A percentile compares a stretch with the other conserved stretches of the same genome.
These are phyloP conservation scores for Heliocidaris tuberculata DNA, from an alignment of 35 echinoderm and acorn worm species.

Conservation along the genomic window DNA sequence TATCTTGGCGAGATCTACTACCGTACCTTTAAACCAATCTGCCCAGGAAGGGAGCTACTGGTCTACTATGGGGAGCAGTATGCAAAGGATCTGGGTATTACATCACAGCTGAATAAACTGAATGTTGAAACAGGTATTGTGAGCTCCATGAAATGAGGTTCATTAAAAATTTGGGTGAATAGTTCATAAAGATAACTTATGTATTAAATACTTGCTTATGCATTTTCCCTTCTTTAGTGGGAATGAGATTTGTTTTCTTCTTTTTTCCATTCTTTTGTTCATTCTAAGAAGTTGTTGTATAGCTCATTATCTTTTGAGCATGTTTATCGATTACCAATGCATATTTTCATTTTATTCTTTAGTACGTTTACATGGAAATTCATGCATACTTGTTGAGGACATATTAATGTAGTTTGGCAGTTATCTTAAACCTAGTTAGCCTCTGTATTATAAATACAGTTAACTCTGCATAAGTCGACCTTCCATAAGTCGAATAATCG, in stretches of 20 bases:
- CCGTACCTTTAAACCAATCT: constrained; percentile 79
- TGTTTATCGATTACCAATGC: too few relatives aligned
- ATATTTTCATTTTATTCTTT: too few relatives aligned
- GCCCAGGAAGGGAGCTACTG: constrained; percentile 68
- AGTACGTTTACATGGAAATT: too few relatives aligned
- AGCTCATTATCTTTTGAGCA: background rate
- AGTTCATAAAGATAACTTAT: background rate
- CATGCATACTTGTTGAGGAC: background rate
- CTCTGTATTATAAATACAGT: too few relatives aligned
- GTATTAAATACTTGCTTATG: too few relatives aligned
- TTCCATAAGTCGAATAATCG: too few relatives aligned
- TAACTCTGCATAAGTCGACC: too few relatives aligned
- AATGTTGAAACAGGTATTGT: background rate
- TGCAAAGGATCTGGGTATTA: constrained; percentile 79
- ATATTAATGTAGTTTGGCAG: background rate
- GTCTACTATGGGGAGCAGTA: constrained; percentile 93
- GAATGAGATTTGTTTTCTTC: too few relatives aligned
- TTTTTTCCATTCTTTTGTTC: background rate
- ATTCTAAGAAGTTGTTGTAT: background rate
- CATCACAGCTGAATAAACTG: background rate
- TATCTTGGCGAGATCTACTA: constrained; percentile 90
- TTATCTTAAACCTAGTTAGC: background rate
- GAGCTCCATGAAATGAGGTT: background rate
- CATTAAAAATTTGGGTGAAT: background rate
- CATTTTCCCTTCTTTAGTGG: too few relatives aligned